Evolutionary conservation across 2,888 invertebrate species (phyloP).

Genomic region (Adelphocoris suturalis): DNA sequence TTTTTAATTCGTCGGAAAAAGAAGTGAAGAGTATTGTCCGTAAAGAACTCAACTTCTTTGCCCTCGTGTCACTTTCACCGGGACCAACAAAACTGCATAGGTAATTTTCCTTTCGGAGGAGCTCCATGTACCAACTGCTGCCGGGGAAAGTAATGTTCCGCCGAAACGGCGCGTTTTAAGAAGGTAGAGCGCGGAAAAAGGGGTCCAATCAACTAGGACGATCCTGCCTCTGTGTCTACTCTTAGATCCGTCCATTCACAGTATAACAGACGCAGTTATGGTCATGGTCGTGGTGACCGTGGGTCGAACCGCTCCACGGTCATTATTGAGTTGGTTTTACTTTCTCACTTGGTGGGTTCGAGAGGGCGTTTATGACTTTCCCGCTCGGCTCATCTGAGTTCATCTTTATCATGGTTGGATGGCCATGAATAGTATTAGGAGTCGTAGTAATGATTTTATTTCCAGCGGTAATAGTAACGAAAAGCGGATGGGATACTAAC

Average conservation of each 20-base stretch:
- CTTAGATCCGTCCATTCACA: conserved; percentile 15
- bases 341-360: neutral
- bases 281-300: neutral
- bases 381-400: no score
- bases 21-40: no score
- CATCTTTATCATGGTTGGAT: no score
- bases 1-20: no score
- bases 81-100: neutral
- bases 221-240: neutral
- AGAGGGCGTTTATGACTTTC: neutral
- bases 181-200: neutral
- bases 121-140: neutral
- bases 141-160: neutral
- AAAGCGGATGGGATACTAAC: no score
- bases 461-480: no score
- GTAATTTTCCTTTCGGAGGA: neutral
- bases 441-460: no score
- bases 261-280: conserved; percentile 10
- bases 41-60: neutral
- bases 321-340: conserved; percentile 30
- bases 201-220: conserved; percentile 8
- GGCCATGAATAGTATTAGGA: no score
- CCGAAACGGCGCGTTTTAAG: neutral
- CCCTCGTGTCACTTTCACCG: neutral
- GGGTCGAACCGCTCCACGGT: neutral